Evolutionary conservation across 2,888 invertebrate genomes (phyloP).

Genomic region (Drosophila siamana): DNA sequence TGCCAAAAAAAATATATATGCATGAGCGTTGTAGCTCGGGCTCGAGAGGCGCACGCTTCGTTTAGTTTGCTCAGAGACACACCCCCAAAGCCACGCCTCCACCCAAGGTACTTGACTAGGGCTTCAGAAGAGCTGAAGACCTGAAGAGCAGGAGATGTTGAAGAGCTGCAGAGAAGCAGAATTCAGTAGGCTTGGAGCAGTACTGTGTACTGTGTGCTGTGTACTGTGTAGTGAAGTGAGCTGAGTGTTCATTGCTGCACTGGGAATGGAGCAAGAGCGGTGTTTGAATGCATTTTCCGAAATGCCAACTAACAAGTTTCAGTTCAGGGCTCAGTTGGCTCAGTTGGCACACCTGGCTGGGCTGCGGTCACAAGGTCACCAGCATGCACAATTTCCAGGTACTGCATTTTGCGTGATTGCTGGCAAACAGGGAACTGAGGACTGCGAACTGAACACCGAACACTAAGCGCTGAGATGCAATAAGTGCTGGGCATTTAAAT

Average conservation of each 20-base stretch:
- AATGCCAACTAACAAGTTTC: constrained; percentile 57
- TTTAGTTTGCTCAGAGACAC: constrained; percentile 52
- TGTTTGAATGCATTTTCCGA: constrained; percentile 62
- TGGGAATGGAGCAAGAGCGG: background rate
- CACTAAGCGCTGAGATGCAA: constrained; percentile 35
- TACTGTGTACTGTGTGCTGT: background rate
- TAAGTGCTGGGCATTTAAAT: constrained; percentile 65
- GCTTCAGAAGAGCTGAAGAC: background rate
- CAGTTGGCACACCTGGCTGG: constrained; percentile 21
- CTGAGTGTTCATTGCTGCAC: background rate
- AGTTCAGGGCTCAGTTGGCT: constrained; percentile 26
- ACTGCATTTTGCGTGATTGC: constrained; percentile 49
- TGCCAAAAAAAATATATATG: constrained; percentile 62
- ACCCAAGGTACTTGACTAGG: constrained; percentile 25
- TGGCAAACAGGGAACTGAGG: constrained; percentile 17
- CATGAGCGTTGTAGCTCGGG: constrained; percentile 45
- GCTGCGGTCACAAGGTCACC: constrained; percentile 63
- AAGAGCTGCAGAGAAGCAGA: constrained; percentile 9
- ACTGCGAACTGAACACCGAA: constrained; percentile 6
- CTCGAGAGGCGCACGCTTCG: constrained; percentile 51
- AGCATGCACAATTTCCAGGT: constrained; percentile 44
- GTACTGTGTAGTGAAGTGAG: background rate
- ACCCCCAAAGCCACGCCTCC: constrained; percentile 39
- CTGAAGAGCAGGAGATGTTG: too few species aligned
- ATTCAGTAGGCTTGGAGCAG: background rate